Conservation (phyloP, 2,797 vertebrate genomes). For the Alca torda region DNA sequence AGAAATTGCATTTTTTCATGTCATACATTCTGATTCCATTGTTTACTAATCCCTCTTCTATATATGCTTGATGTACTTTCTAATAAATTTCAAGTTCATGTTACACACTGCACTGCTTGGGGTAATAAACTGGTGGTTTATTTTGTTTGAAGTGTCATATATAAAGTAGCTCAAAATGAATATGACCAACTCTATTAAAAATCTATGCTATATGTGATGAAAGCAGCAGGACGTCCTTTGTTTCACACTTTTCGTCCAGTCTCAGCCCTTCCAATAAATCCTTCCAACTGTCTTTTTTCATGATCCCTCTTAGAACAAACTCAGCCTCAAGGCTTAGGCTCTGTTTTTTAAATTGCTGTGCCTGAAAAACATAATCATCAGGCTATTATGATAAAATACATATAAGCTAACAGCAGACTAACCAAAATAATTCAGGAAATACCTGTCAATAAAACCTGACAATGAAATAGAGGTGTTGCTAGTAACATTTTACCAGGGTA, state of each 20-base stretch:
- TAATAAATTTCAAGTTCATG: neutral
- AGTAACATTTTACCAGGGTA: neutral
- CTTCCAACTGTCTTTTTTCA: neutral
- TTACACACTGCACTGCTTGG: neutral
- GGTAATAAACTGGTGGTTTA: neutral
- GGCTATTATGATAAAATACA: accelerated
- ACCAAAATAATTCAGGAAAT: neutral
- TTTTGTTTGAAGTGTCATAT: neutral
- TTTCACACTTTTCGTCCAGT: neutral
- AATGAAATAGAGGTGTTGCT: neutral
- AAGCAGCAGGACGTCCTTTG: neutral
- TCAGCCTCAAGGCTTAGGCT: neutral
- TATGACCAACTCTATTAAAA: neutral
- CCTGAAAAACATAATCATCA: neutral
- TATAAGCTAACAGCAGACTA: neutral
- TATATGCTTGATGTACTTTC: neutral
- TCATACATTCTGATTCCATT: neutral
- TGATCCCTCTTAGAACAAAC: neutral
- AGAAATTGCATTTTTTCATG: neutral
- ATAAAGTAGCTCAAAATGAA: neutral
- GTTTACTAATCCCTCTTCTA: neutral
- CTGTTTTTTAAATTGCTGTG: neutral
- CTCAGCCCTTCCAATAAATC: neutral
- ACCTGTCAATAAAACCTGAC: neutral
- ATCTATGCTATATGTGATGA: neutral